These are phyloP conservation scores for Ellobium chinense DNA, from an alignment of 2,888 invertebrate genomes.

Conservation along the genomic window DNA sequence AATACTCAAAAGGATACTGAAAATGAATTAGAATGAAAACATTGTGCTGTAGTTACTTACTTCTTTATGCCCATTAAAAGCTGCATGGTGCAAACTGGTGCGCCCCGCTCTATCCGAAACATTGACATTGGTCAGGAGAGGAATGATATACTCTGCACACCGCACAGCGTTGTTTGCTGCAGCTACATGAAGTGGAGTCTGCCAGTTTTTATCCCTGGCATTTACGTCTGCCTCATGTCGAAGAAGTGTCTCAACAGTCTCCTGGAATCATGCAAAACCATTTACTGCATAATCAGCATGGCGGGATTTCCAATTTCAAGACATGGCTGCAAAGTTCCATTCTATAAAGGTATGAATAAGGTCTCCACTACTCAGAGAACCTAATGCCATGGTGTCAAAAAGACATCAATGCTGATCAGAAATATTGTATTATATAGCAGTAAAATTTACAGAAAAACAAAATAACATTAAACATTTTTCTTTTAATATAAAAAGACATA, in stretches of 20 bases:
- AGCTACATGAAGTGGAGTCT: slow-evolving; percentile 82
- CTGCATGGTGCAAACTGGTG: slow-evolving; percentile 84
- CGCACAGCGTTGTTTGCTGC: slow-evolving; percentile 83
- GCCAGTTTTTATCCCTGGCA: slow-evolving; percentile 84
- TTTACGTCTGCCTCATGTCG: slow-evolving; percentile 82
- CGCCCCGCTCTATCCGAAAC: slow-evolving; percentile 82
- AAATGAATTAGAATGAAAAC: background rate
- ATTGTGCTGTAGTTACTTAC: slow-evolving; percentile 58
- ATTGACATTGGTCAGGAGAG: slow-evolving; percentile 80
- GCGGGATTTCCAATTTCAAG: too few species aligned
- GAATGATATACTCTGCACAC: slow-evolving; percentile 82
- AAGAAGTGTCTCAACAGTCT: slow-evolving; percentile 81
- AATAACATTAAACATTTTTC: too few species aligned
- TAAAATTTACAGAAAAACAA: too few species aligned
- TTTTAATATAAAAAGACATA: too few species aligned
- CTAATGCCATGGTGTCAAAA: too few species aligned
- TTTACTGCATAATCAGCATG: too few species aligned
- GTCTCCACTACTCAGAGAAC: too few species aligned
- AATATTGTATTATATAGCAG: too few species aligned
- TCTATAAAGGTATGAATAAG: too few species aligned
- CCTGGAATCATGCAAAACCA: slow-evolving; percentile 61
- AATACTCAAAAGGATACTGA: too few species aligned
- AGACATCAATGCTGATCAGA: too few species aligned
- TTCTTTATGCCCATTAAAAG: slow-evolving; percentile 83
- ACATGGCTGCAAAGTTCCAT: too few species aligned